A percentile compares a stretch with the other conserved stretches of the same genome.
Evolutionary conservation across 2,797 vertebrate genomes (phyloP).

Genomic region (Rhinogobio ventralis): DNA sequence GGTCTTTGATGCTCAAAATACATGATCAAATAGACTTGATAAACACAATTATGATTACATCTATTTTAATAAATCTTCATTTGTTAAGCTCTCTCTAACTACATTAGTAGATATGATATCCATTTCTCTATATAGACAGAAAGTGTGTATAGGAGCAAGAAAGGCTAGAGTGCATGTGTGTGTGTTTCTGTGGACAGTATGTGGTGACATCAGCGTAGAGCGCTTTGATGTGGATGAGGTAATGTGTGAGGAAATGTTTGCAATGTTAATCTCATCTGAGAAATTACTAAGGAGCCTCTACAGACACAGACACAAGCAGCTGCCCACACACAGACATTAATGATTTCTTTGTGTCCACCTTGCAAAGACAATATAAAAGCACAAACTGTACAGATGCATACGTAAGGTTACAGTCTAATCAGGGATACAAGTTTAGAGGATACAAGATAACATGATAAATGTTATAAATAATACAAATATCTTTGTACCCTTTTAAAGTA

Average conservation of each 20-base stretch:
- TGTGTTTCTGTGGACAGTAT: conserved; percentile 33
- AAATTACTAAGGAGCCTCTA: conserved; percentile 61
- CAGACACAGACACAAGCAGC: conserved; percentile 13
- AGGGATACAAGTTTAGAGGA: not conserved
- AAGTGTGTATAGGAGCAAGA: not conserved
- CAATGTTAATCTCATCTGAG: conserved; percentile 76
- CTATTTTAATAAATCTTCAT: not conserved
- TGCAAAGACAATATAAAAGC: not conserved
- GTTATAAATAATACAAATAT: not conserved
- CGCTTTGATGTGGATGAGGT: conserved; percentile 83
- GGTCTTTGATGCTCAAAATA: not conserved
- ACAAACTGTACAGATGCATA: not conserved
- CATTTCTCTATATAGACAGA: not conserved
- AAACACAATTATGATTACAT: not conserved
- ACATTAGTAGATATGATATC: not conserved
- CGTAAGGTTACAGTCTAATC: not conserved
- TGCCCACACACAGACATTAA: not conserved
- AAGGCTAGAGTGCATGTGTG: conserved; percentile 35
- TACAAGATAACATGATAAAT: not conserved
- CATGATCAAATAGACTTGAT: not conserved
- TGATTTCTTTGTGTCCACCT: not conserved
- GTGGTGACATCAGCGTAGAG: conserved; percentile 75
- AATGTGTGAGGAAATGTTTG: conserved; percentile 79
- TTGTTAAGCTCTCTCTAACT: not conserved
- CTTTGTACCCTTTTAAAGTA: not conserved